These are phyloP conservation scores for Ectemnius cavifrons DNA, from an alignment of 2,888 invertebrate species.

Conservation along the genomic window DNA sequence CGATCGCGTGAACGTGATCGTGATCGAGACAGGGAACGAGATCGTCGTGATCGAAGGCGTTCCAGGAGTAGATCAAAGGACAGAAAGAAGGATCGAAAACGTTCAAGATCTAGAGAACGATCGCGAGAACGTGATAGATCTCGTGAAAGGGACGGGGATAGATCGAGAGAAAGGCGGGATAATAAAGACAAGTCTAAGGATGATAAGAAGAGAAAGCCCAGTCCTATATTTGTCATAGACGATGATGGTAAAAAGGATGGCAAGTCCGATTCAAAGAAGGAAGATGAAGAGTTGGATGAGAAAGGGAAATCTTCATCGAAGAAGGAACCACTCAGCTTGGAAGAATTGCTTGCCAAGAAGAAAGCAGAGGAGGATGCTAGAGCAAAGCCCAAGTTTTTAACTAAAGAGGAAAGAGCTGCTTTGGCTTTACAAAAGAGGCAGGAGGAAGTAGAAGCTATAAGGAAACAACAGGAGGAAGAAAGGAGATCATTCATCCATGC, in stretches of 20 bases:
- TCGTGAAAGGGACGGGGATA: conserved; percentile 70
- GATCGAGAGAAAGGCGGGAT: conserved; percentile 66
- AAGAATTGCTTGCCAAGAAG: conserved; percentile 96
- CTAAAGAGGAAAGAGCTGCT: conserved; percentile 95
- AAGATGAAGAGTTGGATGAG: conserved; percentile 71
- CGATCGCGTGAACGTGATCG: conserved; percentile 78
- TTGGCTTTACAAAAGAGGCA: conserved; percentile 93
- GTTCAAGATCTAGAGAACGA: conserved; percentile 67
- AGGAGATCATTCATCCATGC: conserved; percentile 65
- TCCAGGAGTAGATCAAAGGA: conserved; percentile 73
- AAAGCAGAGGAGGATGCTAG: conserved; percentile 97
- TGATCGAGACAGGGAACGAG: conserved; percentile 74
- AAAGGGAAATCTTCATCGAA: conserved; percentile 73
- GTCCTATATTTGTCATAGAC: conserved; percentile 76
- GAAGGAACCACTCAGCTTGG: conserved; percentile 95
- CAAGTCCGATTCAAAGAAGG: conserved; percentile 70
- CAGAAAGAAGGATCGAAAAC: conserved; percentile 61
- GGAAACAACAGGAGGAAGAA: conserved; percentile 86
- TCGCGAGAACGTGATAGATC: conserved; percentile 78
- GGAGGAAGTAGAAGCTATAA: conserved; percentile 91
- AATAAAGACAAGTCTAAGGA: conserved; percentile 71
- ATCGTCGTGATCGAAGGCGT: conserved; percentile 69
- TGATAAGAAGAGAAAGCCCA: conserved; percentile 74
- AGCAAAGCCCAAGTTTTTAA: conserved; percentile 97
- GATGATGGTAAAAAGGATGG: conserved; percentile 73